Evolutionary conservation across 2,888 invertebrate genomes (phyloP).

Genomic region (Cephalotes varians): DNA sequence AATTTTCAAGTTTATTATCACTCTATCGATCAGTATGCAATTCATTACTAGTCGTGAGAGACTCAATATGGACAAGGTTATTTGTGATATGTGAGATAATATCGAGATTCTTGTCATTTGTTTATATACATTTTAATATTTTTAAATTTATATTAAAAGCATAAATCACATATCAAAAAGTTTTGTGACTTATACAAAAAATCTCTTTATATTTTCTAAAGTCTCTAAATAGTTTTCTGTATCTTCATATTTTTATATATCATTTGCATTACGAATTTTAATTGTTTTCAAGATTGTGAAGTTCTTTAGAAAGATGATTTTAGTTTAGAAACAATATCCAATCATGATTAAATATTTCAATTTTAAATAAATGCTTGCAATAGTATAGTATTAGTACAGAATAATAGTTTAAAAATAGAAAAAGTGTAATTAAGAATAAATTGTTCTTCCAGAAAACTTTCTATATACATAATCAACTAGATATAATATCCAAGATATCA

Average conservation of each 20-base stretch:
- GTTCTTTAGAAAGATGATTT: not conserved
- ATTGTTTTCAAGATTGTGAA: conserved; percentile 8
- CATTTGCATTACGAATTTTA: conserved; percentile 10
- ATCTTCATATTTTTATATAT: not conserved
- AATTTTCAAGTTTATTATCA: too few species aligned
- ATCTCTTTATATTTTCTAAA: conserved; percentile 14
- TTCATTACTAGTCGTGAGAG: too few species aligned
- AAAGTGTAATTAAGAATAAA: conserved; percentile 2
- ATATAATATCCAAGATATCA: not conserved
- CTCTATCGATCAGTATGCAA: too few species aligned
- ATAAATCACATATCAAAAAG: conserved; percentile 38
- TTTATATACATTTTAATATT: not conserved
- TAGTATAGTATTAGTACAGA: not conserved
- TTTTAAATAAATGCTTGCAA: conserved; percentile 32
- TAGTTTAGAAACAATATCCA: not conserved
- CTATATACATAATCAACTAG: not conserved
- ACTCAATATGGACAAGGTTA: conserved; percentile 2
- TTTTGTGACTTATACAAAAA: conserved; percentile 31
- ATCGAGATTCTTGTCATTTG: conserved; percentile 28
- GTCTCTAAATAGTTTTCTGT: conserved; percentile 9
- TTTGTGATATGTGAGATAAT: conserved; percentile 15
- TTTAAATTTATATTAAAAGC: conserved; percentile 28
- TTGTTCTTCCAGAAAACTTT: conserved; percentile 17
- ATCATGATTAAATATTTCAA: not conserved
- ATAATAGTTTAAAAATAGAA: conserved; percentile 6